Conservation (phyloP, 1,140 invertebrate genomes). For the Pectinophora gossypiella region DNA sequence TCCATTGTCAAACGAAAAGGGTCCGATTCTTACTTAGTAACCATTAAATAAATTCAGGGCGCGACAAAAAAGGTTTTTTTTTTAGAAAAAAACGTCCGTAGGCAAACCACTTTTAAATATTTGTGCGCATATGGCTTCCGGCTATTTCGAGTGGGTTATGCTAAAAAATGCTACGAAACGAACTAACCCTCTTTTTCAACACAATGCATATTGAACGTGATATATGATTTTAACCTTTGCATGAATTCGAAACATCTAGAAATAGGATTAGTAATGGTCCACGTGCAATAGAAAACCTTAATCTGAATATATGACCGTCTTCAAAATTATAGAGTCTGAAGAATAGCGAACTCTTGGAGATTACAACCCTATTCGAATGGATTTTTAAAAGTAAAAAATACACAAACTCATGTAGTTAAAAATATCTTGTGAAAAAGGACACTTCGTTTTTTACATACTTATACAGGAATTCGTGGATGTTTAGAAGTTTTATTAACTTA, state of each 20-base stretch:
- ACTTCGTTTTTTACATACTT: no score
- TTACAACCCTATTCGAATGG: no score
- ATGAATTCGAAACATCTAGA: conserved; percentile 11
- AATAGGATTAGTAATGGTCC: conserved; percentile 15
- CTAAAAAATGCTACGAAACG: conserved; percentile 41
- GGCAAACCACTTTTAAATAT: conserved; percentile 68
- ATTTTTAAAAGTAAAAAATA: no score
- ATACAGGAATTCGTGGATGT: no score
- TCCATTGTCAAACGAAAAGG: conserved; percentile 56
- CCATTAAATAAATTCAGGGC: conserved; percentile 67
- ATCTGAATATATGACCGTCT: conserved; percentile 17
- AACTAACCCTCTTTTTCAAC: conserved; percentile 38
- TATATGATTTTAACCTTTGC: conserved; percentile 38
- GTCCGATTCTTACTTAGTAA: conserved; percentile 60
- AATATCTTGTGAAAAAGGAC: no score
- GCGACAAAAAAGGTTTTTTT: conserved; percentile 34
- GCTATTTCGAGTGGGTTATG: conserved; percentile 70
- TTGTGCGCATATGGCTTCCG: conserved; percentile 70
- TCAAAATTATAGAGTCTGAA: no score
- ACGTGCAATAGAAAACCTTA: conserved; percentile 7
- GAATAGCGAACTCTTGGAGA: no score
- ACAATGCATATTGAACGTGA: conserved; percentile 33
- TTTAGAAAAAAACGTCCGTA: conserved; percentile 45
- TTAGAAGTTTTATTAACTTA: no score
- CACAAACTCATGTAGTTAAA: no score